Base-by-base conservation (phyloP, 1,140 invertebrate species). In the Coenobita brevimanus region DNA sequence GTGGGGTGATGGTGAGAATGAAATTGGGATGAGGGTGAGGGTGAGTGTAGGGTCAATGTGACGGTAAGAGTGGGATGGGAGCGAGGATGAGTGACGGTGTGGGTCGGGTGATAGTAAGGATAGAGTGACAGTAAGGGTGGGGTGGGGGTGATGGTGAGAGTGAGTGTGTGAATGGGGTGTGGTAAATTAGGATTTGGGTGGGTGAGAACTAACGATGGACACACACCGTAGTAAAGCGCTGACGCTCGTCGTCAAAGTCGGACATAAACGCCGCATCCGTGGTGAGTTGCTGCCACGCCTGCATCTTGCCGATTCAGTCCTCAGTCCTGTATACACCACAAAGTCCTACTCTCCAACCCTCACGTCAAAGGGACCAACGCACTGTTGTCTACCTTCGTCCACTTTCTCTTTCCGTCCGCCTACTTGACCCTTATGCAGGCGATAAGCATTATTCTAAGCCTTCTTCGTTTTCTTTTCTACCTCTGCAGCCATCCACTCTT, bases 271-370 rank as follows among this genome's bases (percentile, higher is more conserved):
- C 80, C 3, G 80, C 80, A 43, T 82, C 64, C 8, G 43, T 41
- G 27, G 62, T 82, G 41, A 82, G 80, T 21, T 82, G 80, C 43
- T 41, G 50, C 80, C 80, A 82, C n/a, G 80, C 80, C 64, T 82
- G 80, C 80, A 82, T 82, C 64, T 24, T 71, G 80, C 21, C 33
- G 33, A 8, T 62, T 60, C 36, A n/a, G 50, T 30, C 50, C 50
- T 21, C 50, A 8, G n/a, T 54, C 50, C 50, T 54, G 50, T 10
- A 54, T 10, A 10, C 8, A 54, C 21, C 8, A 8, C 21, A 10
- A 8, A 54, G 50, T 54, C 50, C 50, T 21, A 10, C 50, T 21
- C 50, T 54, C 8, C 8, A 54, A 54, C 50, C 50, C 50, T 54
- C 50, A 8, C 21, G 50, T 10, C 8, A 54, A 10, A 54, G 50